A percentile compares a stretch with the other conserved stretches of the same genome.
phyloP scores from a whole-genome alignment of 2,797 vertebrate genomes.

The Sitta carolinensis region DNA sequence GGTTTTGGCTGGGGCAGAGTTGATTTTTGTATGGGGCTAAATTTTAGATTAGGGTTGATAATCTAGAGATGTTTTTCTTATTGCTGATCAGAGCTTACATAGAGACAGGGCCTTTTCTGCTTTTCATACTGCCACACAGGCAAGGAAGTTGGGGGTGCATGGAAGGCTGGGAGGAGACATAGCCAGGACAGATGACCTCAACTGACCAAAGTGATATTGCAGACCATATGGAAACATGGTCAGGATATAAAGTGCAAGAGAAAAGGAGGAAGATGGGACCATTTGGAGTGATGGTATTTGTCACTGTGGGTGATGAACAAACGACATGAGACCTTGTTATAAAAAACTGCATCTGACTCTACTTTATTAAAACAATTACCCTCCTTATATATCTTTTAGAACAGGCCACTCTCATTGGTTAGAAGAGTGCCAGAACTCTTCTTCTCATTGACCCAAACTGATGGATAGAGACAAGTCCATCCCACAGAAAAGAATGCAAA shows the following conservation, averaged over 20 bases:
- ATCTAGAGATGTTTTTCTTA: background rate
- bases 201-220: background rate
- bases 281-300: background rate
- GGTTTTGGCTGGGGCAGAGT: background rate
- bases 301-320: no score
- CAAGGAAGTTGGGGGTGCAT: background rate
- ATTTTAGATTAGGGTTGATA: background rate
- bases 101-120: background rate
- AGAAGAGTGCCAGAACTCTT: no score
- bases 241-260: background rate
- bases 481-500: no score
- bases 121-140: accelerated
- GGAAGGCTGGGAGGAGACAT: background rate
- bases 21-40: background rate
- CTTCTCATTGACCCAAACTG: no score
- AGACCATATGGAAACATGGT: background rate
- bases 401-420: no score
- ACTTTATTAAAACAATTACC: no score
- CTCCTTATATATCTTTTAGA: no score
- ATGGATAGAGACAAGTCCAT: no score
- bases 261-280: background rate
- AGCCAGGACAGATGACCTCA: background rate
- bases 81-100: accelerated
- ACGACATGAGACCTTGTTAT: no score
- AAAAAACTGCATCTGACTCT: no score